These are phyloP conservation scores for Malthinus seriepunctatus DNA, from an alignment of 2,888 invertebrate genomes.

Conservation along the genomic window DNA sequence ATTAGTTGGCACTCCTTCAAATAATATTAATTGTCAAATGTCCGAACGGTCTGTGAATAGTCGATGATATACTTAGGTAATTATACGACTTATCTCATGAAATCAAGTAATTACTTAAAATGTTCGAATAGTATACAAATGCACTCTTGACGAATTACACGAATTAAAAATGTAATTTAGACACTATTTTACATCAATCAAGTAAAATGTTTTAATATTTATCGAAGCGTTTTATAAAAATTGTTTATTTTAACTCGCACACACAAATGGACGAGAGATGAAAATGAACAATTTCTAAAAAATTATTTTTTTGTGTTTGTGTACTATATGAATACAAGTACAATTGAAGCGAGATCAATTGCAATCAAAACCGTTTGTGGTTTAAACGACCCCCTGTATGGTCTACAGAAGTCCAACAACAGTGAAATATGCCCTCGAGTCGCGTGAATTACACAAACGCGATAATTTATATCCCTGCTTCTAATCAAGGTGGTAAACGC, in stretches of 20 bases:
- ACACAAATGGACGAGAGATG: constrained; percentile 2
- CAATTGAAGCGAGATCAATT: constrained; percentile 39
- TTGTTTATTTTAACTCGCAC: constrained; percentile 24
- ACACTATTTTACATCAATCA: constrained; percentile 26
- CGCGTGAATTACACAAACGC: constrained; percentile 49
- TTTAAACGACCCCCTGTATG: constrained; percentile 36
- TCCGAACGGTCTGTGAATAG: constrained; percentile 30
- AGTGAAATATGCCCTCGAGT: constrained; percentile 50
- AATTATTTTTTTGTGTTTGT: constrained; percentile 28
- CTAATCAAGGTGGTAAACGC: constrained; percentile 53
- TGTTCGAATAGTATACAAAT: constrained; percentile 21
- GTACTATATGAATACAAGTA: constrained; percentile 29
- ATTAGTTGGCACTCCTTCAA: constrained; percentile 31
- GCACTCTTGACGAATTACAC: constrained; percentile 30
- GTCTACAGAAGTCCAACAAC: constrained; percentile 39
- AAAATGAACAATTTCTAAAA: constrained; percentile 22
- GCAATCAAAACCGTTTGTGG: constrained; percentile 44
- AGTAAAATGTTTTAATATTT: constrained; percentile 26
- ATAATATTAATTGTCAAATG: constrained; percentile 36
- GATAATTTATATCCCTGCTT: constrained; percentile 51
- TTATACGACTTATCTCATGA: constrained; percentile 37
- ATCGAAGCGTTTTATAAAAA: constrained; percentile 25
- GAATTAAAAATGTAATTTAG: constrained; percentile 33
- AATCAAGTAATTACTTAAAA: constrained; percentile 34
- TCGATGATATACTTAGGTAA: constrained; percentile 38